These are phyloP conservation scores for Exocentrus adspersus DNA, from an alignment of 2,888 invertebrate species.

Conservation along the genomic window DNA sequence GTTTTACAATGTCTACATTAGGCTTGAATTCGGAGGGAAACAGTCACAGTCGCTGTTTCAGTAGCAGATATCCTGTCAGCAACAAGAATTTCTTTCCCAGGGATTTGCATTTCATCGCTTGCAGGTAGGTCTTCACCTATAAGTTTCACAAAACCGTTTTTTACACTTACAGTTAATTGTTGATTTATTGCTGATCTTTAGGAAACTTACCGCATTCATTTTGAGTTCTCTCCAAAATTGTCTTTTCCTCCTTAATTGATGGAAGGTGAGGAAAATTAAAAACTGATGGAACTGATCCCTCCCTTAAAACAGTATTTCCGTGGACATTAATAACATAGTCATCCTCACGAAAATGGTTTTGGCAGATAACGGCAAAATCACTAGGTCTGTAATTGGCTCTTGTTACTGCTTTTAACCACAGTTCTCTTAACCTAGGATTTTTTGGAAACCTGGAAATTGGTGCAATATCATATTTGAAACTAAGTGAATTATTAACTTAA, in stretches of 20 bases:
- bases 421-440: neutral
- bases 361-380: neutral
- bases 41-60: too few species aligned
- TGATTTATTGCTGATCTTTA: too few species aligned
- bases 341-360: neutral
- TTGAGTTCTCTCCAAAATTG: neutral
- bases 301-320: neutral
- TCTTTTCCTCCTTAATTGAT: neutral
- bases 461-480: too few species aligned
- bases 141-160: too few species aligned
- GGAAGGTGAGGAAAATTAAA: neutral
- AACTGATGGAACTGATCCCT: neutral
- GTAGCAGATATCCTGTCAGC: too few species aligned
- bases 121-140: too few species aligned
- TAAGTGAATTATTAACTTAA: too few species aligned
- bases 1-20: too few species aligned
- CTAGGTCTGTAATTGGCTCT: neutral
- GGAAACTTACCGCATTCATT: neutral
- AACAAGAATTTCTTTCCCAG: too few species aligned
- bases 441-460: neutral
- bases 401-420: neutral
- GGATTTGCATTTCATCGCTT: too few species aligned
- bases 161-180: too few species aligned
- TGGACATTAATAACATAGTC: neutral
- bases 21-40: too few species aligned